Conservation (phyloP, 2,797 vertebrate genomes). For the Lateolabrax maculatus region DNA sequence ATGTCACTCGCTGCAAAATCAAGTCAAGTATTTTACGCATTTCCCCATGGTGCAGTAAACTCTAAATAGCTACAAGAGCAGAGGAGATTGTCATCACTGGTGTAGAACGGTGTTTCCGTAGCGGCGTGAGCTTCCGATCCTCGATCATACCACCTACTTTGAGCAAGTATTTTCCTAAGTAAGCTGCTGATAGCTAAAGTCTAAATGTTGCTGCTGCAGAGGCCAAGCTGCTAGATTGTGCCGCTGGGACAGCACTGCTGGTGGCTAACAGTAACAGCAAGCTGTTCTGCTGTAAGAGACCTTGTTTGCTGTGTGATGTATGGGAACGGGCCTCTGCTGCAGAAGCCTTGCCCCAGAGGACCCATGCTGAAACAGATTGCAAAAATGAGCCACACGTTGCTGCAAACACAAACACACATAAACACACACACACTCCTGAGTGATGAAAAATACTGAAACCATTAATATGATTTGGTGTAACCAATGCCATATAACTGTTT, state of each 20-base stretch:
- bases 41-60: constrained; percentile 30
- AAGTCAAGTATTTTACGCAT: constrained; percentile 36
- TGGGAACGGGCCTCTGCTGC: constrained; percentile 72
- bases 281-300: constrained; percentile 75
- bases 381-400: constrained; percentile 70
- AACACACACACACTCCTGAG: constrained; percentile 28
- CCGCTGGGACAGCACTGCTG: constrained; percentile 77
- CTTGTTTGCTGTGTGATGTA: constrained; percentile 81
- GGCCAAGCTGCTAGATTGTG: constrained; percentile 72
- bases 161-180: constrained; percentile 58
- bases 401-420: constrained; percentile 47
- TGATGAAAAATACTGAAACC: constrained; percentile 60
- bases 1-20: constrained; percentile 24
- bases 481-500: constrained; percentile 41
- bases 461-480: constrained; percentile 39
- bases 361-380: constrained; percentile 78
- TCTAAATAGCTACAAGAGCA: constrained; percentile 47
- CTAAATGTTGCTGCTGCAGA: constrained; percentile 63
- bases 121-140: constrained; percentile 19
- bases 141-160: constrained; percentile 48
- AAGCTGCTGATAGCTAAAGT: constrained; percentile 58
- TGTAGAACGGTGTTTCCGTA: constrained; percentile 13
- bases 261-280: constrained; percentile 77
- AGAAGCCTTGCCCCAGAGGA: constrained; percentile 75
- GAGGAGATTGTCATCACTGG: constrained; percentile 37